Conservation (phyloP, 2,888 invertebrate species). For the Archips xylosteana region DNA sequence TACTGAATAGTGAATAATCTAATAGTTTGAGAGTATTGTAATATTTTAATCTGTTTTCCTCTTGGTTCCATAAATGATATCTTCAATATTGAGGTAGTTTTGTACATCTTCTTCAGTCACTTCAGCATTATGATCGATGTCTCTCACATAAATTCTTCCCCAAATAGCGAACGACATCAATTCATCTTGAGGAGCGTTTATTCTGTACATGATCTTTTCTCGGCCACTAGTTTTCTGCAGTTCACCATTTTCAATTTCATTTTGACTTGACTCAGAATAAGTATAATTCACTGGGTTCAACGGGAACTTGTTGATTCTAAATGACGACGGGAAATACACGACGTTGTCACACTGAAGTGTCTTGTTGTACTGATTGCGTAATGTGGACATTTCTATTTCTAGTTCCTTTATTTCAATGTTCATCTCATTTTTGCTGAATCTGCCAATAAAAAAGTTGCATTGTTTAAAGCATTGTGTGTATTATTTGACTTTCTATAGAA, state of each 20-base stretch:
- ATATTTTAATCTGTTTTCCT: constrained; percentile 16
- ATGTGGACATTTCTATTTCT: constrained; percentile 75
- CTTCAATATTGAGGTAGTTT: constrained; percentile 60
- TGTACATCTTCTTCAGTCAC: constrained; percentile 59
- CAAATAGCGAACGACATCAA: constrained; percentile 79
- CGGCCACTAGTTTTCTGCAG: constrained; percentile 42
- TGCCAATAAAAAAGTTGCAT: constrained; percentile 57
- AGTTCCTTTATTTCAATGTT: constrained; percentile 73
- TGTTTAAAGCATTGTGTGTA: neutral
- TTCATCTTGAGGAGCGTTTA: constrained; percentile 68
- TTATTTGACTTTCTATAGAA: neutral
- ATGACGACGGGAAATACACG: constrained; percentile 80
- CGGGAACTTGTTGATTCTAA: constrained; percentile 80
- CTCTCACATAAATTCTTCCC: constrained; percentile 78
- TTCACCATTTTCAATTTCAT: constrained; percentile 29
- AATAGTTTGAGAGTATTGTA: neutral
- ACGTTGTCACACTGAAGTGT: constrained; percentile 69
- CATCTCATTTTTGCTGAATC: constrained; percentile 70
- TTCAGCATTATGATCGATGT: constrained; percentile 65
- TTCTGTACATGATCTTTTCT: constrained; percentile 56
- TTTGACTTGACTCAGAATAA: constrained; percentile 48
- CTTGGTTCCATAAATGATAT: constrained; percentile 57
- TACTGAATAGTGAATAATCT: neutral
- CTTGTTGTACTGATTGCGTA: constrained; percentile 61
- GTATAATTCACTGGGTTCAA: constrained; percentile 67